These are phyloP conservation scores for Syrista parreyssii DNA, from an alignment of 2,888 invertebrate genomes.

Conservation along the genomic window DNA sequence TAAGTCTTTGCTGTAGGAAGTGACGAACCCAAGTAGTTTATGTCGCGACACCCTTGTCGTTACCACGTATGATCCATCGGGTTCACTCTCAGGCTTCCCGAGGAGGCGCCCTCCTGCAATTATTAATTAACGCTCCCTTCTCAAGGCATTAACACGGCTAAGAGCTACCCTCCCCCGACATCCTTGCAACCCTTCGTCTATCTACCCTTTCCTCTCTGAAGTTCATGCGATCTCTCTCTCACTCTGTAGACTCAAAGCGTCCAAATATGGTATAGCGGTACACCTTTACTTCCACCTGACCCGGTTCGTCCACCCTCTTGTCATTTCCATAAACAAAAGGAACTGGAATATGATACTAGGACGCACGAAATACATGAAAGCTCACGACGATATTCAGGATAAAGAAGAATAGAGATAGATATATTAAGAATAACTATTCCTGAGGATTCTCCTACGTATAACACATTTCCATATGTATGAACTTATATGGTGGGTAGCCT, in stretches of 20 bases:
- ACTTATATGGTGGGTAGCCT: background rate
- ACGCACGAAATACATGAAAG: background rate
- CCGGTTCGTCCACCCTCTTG: background rate
- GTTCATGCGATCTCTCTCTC: constrained; percentile 27
- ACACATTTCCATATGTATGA: background rate
- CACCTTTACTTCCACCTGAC: constrained; percentile 46
- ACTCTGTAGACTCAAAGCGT: constrained; percentile 54
- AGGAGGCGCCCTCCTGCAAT: constrained; percentile 59
- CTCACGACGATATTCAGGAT: background rate
- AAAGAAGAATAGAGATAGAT: background rate
- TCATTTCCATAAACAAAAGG: background rate
- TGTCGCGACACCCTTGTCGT: background rate
- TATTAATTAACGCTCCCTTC: constrained; percentile 66
- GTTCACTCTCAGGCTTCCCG: background rate
- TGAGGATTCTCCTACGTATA: background rate
- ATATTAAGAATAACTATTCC: background rate
- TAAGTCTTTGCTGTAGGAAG: background rate
- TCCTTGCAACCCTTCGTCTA: constrained; percentile 13
- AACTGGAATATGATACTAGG: background rate
- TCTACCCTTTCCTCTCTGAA: constrained; percentile 17
- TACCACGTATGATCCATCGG: background rate
- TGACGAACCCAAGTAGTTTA: background rate
- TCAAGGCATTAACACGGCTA: constrained; percentile 64
- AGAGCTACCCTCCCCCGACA: constrained; percentile 46
- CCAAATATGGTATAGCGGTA: constrained; percentile 63